phyloP scores from a whole-genome alignment of 2,888 invertebrate species.

The Nomada flava region DNA sequence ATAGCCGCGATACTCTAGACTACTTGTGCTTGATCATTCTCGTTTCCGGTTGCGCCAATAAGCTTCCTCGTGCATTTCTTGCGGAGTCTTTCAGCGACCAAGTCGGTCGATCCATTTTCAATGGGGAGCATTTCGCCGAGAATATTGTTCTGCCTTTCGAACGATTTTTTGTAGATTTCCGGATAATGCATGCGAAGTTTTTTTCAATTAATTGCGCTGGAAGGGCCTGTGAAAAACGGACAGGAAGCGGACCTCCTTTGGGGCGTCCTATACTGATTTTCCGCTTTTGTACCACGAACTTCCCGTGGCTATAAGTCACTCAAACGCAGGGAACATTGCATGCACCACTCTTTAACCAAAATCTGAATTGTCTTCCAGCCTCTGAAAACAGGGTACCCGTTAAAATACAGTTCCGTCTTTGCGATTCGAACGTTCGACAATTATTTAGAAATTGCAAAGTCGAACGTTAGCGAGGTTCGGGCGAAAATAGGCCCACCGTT shows the following conservation, averaged over 20 bases:
- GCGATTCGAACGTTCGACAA: no score
- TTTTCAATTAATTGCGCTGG: background rate
- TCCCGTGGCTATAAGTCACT: background rate
- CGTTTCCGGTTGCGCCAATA: background rate
- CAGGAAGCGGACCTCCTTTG: background rate
- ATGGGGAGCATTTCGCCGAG: no score
- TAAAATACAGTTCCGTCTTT: background rate
- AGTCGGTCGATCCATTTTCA: background rate
- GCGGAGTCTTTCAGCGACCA: background rate
- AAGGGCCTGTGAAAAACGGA: background rate
- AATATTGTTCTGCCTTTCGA: no score
- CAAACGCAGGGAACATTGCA: slow-evolving; percentile 9
- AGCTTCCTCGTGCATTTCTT: background rate
- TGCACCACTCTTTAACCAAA: background rate
- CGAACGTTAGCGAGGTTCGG: background rate
- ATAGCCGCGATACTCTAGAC: slow-evolving; percentile 12
- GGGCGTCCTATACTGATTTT: background rate
- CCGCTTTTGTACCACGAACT: background rate
- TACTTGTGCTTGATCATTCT: slow-evolving; percentile 23
- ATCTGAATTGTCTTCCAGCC: background rate
- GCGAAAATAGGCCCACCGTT: background rate
- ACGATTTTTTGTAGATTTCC: rapidly evolving
- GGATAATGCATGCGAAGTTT: background rate
- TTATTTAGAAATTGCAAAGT: no score
- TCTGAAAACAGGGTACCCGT: background rate